phyloP scores from a whole-genome alignment of 2,113 vertebrate genomes.

The Penelope pileata region DNA sequence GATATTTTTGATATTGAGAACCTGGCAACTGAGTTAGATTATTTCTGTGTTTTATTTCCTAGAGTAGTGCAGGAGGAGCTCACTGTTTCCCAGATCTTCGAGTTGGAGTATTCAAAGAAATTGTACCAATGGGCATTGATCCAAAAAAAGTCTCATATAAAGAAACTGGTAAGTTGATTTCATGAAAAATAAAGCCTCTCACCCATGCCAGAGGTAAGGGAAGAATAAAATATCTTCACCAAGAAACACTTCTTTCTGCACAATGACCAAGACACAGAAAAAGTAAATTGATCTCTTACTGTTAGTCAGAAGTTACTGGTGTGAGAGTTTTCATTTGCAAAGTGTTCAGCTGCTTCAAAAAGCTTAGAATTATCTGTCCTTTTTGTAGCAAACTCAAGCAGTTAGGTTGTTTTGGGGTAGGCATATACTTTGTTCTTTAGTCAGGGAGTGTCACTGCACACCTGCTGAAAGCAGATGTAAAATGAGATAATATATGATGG shows the following conservation, averaged over 20 bases:
- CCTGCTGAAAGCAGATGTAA: neutral
- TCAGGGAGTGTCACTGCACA: neutral
- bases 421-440: neutral
- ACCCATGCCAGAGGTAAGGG: neutral
- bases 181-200: neutral
- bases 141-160: slow-evolving; percentile 86
- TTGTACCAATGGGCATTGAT: slow-evolving; percentile 95
- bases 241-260: neutral
- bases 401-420: neutral
- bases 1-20: neutral
- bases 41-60: slow-evolving; percentile 52
- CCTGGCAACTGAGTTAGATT: neutral
- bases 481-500: neutral
- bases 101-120: slow-evolving; percentile 91
- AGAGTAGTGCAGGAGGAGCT: slow-evolving; percentile 90
- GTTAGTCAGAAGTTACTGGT: neutral
- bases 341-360: neutral
- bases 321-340: neutral
- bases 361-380: neutral
- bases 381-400: neutral
- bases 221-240: neutral
- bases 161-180: slow-evolving; percentile 83
- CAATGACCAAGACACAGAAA: neutral
- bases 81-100: slow-evolving; percentile 90
- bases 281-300: neutral